Base-by-base conservation (phyloP, 1,140 invertebrate genomes). In the Drosophila erecta region DNA sequence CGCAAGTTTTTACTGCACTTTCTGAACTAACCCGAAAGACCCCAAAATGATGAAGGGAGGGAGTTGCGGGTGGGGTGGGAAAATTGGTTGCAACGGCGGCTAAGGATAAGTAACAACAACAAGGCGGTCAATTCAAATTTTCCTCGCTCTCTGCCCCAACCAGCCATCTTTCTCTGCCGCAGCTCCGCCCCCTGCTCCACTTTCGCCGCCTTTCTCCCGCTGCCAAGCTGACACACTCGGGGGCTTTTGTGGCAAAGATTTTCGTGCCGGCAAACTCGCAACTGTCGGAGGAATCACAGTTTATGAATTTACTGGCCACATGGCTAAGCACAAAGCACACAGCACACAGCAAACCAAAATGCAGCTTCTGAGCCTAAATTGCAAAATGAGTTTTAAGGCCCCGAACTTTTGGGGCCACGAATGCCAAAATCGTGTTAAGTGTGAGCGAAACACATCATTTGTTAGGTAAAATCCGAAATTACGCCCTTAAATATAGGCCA, bases 1-100 rank as follows among this genome's bases (percentile, higher is more conserved):
- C 84, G 79, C 84, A 87, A 87, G 79, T 87, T 87, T 87, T 89
- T 89, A 87, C 84, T 87, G 84, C 84, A 89, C 84, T 89, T 87
- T 83, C 66, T 43, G 64, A 87, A 89, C 84, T 89, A 58, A 60
- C 62, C 47, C 53, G 47, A 67, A 76, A 66, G 51, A 75, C 65
- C 66, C 66, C 66, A 33, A 69, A 56, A 69, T 70, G 43, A 47
- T 56, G 64, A 47, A 69, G 56, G 35, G 17, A 56, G 27, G 20
- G 35, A 20, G 35, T 10, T 7, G 24, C 4, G 50, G 27, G 6
- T 4, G n/a, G n/a, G 58, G 66, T 12, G 24, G 49, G 15, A n/a
- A 47, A 55, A 67, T 44, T 27, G 66, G 50, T 56, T 57, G 65
- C 41, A 38, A 50, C 20, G 40, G 50, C 33, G 65, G 41, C 56